Conservation (phyloP, 2,797 vertebrate genomes). For the Diplodus sargus region DNA sequence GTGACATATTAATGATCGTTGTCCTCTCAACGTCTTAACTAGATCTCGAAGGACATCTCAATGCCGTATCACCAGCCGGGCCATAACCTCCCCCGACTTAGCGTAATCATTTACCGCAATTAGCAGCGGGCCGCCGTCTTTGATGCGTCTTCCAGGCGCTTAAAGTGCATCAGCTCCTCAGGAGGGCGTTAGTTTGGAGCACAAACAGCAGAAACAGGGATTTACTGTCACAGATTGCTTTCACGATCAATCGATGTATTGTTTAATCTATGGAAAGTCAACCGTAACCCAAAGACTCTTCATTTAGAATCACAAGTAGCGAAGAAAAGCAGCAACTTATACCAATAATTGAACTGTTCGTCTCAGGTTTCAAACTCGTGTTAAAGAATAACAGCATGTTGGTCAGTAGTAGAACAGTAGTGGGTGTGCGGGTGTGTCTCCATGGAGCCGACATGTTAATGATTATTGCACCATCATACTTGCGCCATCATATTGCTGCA, state of each 20-base stretch:
- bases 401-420: constrained; percentile 13
- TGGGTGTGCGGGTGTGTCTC: constrained; percentile 12
- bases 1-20: constrained; percentile 76
- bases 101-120: constrained; percentile 44
- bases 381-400: constrained; percentile 18
- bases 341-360: no score
- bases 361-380: neutral
- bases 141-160: neutral
- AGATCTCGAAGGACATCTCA: constrained; percentile 71
- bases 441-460: constrained; percentile 64
- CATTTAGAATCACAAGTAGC: no score
- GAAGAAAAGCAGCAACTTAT: no score
- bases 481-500: constrained; percentile 33
- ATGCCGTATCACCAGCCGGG: constrained; percentile 42
- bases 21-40: constrained; percentile 49
- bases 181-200: neutral
- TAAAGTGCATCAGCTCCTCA: neutral
- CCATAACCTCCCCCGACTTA: constrained; percentile 11
- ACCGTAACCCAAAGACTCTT: no score
- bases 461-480: constrained; percentile 61
- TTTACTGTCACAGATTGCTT: neutral
- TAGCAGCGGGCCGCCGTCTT: constrained; percentile 26
- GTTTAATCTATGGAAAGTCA: no score
- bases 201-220: neutral
- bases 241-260: no score